Evolutionary conservation across 2,888 invertebrate genomes (phyloP), one percentile per base, ranked within the genome.

Genomic region (Perizoma flavofasciatum): DNA sequence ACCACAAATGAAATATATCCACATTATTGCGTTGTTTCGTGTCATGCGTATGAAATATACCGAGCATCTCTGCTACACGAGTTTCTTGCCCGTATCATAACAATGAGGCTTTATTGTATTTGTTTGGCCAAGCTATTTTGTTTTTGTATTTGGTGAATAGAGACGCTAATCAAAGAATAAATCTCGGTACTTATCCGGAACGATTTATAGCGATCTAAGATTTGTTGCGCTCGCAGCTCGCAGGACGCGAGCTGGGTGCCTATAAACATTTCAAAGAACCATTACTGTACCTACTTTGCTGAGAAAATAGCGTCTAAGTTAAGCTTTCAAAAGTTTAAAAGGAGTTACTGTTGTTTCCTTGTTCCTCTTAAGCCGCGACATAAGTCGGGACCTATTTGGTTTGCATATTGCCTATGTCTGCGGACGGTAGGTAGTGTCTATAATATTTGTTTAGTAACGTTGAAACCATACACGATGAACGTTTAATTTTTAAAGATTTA

Each of bases 181-280:
- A 86, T 86, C 85, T 84, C 69, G 63, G 71, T 73, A 77, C 70
- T 71, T 77, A 75, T 70, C 61, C 70, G 68, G 71, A 68, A 79
- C 73, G 76, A 86, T 86, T 85, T 86, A 86, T 86, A 75, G 80
- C 80, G 79, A 84, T 83, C 82, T 72, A 76, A 85, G 84, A 87
- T 85, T 86, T 85, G 86, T 86, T 85, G 80, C 79, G 68, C 71
- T 65, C 51, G 61, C 55, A 64, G 68, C 73, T 71, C 75, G 73
- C 74, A 74, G 74, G 74, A 78, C 78, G 71, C 77, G 75, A 72
- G 73, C 72, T 49, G 53, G 40, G 34, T n/a, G 46, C 46, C 61
- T 76, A 87, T 87, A 88, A 88, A 88, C 86, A 87, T 87, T 83
- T 88, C 86, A 83, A 69, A 81, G 73, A 75, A 75, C 86, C 85